Base-by-base conservation (phyloP, 2,113 vertebrate species). In the Pongo abelii region DNA sequence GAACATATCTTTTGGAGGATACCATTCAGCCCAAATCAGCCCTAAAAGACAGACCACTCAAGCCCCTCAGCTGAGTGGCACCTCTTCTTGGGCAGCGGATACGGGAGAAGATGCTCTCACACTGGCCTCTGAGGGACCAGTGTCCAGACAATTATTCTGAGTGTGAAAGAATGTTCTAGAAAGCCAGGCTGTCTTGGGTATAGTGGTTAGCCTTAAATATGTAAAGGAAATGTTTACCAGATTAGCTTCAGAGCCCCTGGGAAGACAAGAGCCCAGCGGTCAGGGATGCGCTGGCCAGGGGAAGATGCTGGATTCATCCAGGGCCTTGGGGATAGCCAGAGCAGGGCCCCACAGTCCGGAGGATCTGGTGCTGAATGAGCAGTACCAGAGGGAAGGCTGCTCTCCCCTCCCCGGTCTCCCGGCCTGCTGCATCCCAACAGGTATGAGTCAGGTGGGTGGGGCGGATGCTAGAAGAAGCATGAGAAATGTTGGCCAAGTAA, bases 41-140 rank as follows among this genome's bases (percentile, higher is more conserved):
- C 64, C 72, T 38, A 22, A 23, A 35, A 52, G 81, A 9, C 2
- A 4, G 4, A 35, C 8, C 2, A 17, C 17, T 23, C 18, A 0
- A 50, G 52, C 6, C 43, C 70, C 64, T 70, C 22, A 18, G 25
- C 23, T 3, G 16, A 32, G 32, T 43, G 18, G 14, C 22, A 43
- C 0, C 13, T 55, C 32, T 50, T 16, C 2, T 0, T 25, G 30
- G 13, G 57, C 22, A 2, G 22, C 6, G 30, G 77, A 22, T 30
- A 38, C 64, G 8, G 59, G 48, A 18, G 69, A 57, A 38, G 57
- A 52, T 20, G 84, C 27, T 61, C 32, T 8, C 27, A 16, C 11
- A 32, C 67, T n/a, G 79, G 35, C 70, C 23, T 67, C 59, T 7
- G 12, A 79, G 16, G 6, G 5, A 50, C 93, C 32, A n/a, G 17